Conservation (phyloP, 2,113 vertebrate genomes). For the Saguinus midas region DNA sequence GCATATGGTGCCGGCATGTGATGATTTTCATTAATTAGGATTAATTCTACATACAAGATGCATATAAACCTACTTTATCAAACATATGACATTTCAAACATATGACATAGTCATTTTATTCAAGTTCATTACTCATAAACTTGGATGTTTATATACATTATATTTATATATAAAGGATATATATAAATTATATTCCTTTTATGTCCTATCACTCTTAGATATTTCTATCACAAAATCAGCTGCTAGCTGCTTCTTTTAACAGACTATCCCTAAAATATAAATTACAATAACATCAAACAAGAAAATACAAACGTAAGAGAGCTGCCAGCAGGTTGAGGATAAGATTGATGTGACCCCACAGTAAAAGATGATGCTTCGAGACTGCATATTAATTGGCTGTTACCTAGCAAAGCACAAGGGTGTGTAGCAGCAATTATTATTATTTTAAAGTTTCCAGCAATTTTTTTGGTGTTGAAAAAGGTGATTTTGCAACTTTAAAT, state of each 20-base stretch:
- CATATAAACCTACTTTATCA: neutral
- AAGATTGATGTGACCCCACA: neutral
- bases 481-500: neutral
- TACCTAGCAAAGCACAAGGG: neutral
- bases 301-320: neutral
- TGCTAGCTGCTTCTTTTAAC: neutral
- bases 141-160: neutral
- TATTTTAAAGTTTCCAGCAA: neutral
- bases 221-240: neutral
- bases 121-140: too few relatives aligned
- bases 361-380: neutral
- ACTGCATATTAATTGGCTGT: fast-evolving
- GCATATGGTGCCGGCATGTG: neutral
- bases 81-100: neutral
- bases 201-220: neutral
- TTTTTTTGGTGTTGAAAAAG: neutral
- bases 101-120: too few relatives aligned
- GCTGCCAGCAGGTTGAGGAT: neutral
- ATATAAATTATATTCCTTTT: neutral
- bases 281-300: neutral
- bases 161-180: neutral
- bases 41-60: neutral
- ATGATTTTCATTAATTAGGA: constrained; percentile 37
- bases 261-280: neutral
- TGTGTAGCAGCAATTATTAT: neutral